These are phyloP conservation scores for Hozukius guyotensis DNA, from an alignment of 2,797 vertebrate species.

Conservation along the genomic window DNA sequence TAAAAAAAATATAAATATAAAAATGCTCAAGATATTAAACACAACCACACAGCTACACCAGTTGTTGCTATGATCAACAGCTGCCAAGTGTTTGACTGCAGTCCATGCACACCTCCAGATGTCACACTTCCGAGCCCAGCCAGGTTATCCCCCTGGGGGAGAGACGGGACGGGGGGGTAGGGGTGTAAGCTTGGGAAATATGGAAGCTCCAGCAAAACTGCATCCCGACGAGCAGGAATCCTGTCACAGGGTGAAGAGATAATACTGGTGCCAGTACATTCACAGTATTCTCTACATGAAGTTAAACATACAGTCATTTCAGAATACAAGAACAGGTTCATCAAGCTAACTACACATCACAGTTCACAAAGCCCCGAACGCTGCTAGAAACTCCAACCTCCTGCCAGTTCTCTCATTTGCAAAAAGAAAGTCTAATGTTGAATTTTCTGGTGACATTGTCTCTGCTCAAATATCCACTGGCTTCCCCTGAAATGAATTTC, in stretches of 20 bases:
- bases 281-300: neutral
- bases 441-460: conserved; percentile 11
- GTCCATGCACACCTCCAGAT: conserved; percentile 39
- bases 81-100: conserved; percentile 24
- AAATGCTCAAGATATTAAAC: neutral
- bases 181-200: neutral
- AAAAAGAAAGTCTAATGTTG: neutral
- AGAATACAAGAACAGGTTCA: neutral
- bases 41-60: conserved; percentile 20
- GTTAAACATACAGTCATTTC: neutral
- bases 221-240: neutral
- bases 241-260: neutral
- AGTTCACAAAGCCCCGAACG: neutral
- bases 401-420: neutral
- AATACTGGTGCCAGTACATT: neutral
- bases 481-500: conserved; percentile 15
- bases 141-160: conserved; percentile 15
- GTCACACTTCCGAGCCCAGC: conserved; percentile 23
- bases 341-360: neutral
- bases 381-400: neutral
- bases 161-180: neutral
- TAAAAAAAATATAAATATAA: neutral
- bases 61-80: conserved; percentile 25
- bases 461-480: neutral
- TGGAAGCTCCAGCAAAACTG: neutral